These are phyloP conservation scores for Yponomeuta evonymella DNA, from an alignment of 2,888 invertebrate species.

Conservation along the genomic window DNA sequence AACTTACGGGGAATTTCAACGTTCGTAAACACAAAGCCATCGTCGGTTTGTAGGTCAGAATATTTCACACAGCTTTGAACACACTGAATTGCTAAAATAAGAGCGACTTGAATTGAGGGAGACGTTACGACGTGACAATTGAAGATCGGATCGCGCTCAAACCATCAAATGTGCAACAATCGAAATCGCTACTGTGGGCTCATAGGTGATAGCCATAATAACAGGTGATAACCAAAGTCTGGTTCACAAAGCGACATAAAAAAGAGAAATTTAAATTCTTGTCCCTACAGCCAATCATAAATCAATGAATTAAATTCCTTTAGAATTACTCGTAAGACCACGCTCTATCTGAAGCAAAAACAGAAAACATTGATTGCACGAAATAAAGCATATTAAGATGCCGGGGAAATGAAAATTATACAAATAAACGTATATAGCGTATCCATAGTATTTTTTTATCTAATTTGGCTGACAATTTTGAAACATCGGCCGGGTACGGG, in stretches of 20 bases:
- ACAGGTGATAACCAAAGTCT: neutral
- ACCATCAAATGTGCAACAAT: neutral
- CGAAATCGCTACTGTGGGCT: neutral
- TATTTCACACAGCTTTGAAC: neutral
- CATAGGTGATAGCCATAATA: neutral
- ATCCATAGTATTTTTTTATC: conserved; percentile 1
- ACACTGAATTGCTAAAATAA: neutral
- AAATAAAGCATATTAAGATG: too few relatives aligned
- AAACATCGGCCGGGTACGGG: conserved; percentile 4
- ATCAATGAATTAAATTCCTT: too few relatives aligned
- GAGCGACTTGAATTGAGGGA: neutral
- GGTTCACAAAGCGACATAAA: neutral
- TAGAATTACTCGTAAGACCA: too few relatives aligned
- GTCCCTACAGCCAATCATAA: too few relatives aligned
- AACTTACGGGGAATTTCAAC: conserved; percentile 23
- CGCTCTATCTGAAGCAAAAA: too few relatives aligned
- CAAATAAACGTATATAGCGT: neutral
- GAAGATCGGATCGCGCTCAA: neutral
- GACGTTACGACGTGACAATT: neutral
- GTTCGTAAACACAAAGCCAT: conserved; percentile 3
- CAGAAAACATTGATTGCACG: too few relatives aligned
- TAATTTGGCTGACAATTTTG: conserved; percentile 10
- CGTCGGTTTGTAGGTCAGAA: conserved; percentile 3
- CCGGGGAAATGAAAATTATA: neutral
- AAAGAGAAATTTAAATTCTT: neutral